Percentiles rank a stretch among this genome's conserved stretches.
phyloP scores from a whole-genome alignment of 2,888 invertebrate genomes.

The Polymixis flavicincta region DNA sequence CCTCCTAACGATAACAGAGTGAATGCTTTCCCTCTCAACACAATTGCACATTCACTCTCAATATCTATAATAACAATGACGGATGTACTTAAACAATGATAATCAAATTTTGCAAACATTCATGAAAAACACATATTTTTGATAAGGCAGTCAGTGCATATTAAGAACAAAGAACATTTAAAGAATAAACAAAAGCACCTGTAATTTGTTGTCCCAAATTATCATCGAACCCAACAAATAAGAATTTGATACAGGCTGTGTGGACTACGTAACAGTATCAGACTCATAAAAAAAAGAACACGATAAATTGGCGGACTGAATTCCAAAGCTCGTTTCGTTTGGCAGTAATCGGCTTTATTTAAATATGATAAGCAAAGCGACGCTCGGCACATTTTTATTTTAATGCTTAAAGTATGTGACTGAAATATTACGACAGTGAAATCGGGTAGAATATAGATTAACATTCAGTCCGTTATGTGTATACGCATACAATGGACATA shows the following conservation, averaged over 20 bases:
- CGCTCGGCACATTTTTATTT: constrained; percentile 44
- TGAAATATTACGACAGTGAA: constrained; percentile 44
- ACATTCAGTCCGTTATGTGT: constrained; percentile 43
- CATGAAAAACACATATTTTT: constrained; percentile 6
- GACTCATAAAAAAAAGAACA: constrained; percentile 43
- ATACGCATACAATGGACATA: constrained; percentile 47
- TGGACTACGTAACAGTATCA: constrained; percentile 26
- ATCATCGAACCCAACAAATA: constrained; percentile 13
- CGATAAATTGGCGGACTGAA: constrained; percentile 42
- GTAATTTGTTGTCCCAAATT: constrained; percentile 9
- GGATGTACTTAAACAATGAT: not conserved
- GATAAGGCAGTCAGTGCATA: not conserved
- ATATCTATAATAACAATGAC: constrained; percentile 17
- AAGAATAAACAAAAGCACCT: not conserved
- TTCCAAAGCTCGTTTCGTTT: constrained; percentile 54
- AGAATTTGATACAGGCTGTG: constrained; percentile 25
- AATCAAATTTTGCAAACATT: not conserved
- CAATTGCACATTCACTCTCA: constrained; percentile 45
- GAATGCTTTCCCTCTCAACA: constrained; percentile 52
- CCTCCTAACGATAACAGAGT: constrained; percentile 18
- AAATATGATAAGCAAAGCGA: constrained; percentile 52
- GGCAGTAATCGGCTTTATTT: constrained; percentile 61
- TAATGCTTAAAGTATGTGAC: constrained; percentile 50
- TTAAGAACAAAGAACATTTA: not conserved
- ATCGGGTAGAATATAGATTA: constrained; percentile 48